Evolutionary conservation across 2,888 invertebrate species (phyloP), one percentile per base, ranked within the genome.

Genomic region (Scaptomyza flava): DNA sequence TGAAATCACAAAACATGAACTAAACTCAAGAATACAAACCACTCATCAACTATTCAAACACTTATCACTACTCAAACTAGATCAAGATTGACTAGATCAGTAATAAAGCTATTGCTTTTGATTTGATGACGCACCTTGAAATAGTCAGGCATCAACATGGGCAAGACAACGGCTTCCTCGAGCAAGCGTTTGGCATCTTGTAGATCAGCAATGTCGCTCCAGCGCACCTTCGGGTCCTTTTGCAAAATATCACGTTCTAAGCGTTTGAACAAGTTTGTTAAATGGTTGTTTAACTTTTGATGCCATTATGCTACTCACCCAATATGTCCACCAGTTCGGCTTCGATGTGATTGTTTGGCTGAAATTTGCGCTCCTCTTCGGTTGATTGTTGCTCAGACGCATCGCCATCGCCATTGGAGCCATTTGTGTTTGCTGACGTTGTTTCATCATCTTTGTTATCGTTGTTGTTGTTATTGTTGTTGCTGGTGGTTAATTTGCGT

Each of bases 81-180:
- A 23, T 23, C 23, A 23, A 17, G 17, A 17, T 17, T 17, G 17
- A 17, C 17, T 17, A 17, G 17, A 17, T 17, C 17, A 17, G 17
- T 17, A 17, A 56, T 74, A 68, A 68, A 75, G 23, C 8, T 12
- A 6, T 9, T 23, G 12, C 23, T 38, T 23, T 2, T 56, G 41
- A 47, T 27, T 3, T 14, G 45, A 48, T 69, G 77, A 81, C 86
- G 87, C 92, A 96, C 98, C 93, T 96, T 98, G 92, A 99, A 99
- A 93, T 98, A 99, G 89, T 99, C 98, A 1, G 99, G 99, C 96
- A 99, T 98, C 94, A 97, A 95, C 95, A 99, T 96, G 3, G 99
- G 99, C 89, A 99, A 93, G 41, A 99, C 98, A 8, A 99, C 98
- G 31, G 99, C 99, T 93, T 99, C 99, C 91, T 99, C 98, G 6